Conservation (phyloP, 2,888 invertebrate species). For the Myopa tessellatipennis region DNA sequence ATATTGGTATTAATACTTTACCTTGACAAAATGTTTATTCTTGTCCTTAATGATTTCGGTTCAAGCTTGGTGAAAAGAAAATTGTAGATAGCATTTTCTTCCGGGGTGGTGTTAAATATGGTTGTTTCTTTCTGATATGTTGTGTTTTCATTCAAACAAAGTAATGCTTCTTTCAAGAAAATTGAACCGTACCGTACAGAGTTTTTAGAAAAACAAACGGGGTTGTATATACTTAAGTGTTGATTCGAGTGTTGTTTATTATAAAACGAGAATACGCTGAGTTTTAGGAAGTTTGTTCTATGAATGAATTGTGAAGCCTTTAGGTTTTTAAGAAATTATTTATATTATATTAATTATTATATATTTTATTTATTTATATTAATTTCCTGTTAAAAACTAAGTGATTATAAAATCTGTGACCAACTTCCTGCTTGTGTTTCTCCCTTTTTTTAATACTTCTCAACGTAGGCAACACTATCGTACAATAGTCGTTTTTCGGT, state of each 20-base stretch:
- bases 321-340: not conserved
- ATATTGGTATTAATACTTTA: too few relatives aligned
- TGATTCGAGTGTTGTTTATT: not conserved
- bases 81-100: too few relatives aligned
- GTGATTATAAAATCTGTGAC: not conserved
- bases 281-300: not conserved
- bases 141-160: not conserved
- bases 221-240: too few relatives aligned
- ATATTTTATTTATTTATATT: not conserved
- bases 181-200: not conserved
- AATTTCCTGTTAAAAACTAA: not conserved
- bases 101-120: not conserved
- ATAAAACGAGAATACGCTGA: not conserved
- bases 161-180: slow-evolving; percentile 11
- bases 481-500: slow-evolving; percentile 8
- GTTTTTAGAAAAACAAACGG: too few relatives aligned
- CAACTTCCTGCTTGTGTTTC: too few relatives aligned
- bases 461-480: not conserved
- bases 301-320: not conserved
- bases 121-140: slow-evolving; percentile 35
- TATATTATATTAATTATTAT: too few relatives aligned
- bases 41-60: too few relatives aligned
- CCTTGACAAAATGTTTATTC: too few relatives aligned
- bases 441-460: not conserved
- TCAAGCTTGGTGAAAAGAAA: too few relatives aligned